Percentiles rank a stretch among this genome's conserved stretches.
Evolutionary conservation across 1,140 invertebrate species (phyloP).

Genomic region (Hycleus cichorii): DNA sequence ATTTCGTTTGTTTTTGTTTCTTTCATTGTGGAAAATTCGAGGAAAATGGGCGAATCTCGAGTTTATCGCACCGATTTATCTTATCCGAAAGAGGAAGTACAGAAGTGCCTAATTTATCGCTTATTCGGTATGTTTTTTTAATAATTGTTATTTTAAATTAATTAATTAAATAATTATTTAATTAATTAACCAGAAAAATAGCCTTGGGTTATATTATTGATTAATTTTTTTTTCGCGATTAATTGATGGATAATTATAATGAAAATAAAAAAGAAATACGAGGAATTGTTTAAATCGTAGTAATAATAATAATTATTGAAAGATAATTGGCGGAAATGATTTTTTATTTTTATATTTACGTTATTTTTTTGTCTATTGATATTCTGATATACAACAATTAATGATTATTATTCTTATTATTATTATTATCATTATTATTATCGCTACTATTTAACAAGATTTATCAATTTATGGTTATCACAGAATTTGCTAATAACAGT

Average conservation of each 20-base stretch:
- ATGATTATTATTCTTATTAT: too few relatives aligned
- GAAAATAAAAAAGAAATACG: not conserved
- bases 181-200: not conserved
- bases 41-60: slow-evolving; percentile 29
- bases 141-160: not conserved
- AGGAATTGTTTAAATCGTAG: not conserved
- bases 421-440: too few relatives aligned
- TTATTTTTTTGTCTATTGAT: too few relatives aligned
- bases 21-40: not conserved
- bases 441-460: too few relatives aligned
- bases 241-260: too few relatives aligned
- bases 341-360: not conserved
- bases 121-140: slow-evolving; percentile 30
- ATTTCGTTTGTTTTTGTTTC: too few relatives aligned
- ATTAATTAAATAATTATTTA: not conserved
- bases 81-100: slow-evolving; percentile 31
- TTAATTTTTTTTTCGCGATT: not conserved
- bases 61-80: slow-evolving; percentile 31
- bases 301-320: not conserved
- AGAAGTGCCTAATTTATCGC: slow-evolving; percentile 37
- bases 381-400: too few relatives aligned
- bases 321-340: not conserved
- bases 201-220: too few relatives aligned
- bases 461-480: too few relatives aligned
- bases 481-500: too few relatives aligned